Percentiles rank a stretch among this genome's conserved stretches.
Evolutionary conservation across 2,888 invertebrate species (phyloP).

Genomic region (Melitaea athalia): DNA sequence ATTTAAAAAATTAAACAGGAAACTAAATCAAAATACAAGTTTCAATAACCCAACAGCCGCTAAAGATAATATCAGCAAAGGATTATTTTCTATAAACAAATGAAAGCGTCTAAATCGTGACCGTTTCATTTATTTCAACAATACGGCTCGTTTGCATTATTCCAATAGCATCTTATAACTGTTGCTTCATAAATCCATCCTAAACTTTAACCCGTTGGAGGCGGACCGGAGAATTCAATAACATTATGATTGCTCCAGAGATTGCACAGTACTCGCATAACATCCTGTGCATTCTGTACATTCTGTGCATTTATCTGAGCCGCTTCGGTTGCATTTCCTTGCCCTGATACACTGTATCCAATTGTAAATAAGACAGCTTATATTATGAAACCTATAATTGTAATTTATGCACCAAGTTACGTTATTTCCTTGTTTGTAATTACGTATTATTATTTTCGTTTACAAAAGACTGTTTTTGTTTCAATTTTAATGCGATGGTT

Average conservation of each 20-base stretch:
- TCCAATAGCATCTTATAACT: conserved; percentile 34
- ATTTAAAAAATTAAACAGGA: background rate
- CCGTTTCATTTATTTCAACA: conserved; percentile 34
- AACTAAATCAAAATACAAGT: background rate
- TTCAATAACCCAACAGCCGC: background rate
- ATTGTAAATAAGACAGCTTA: conserved; percentile 37
- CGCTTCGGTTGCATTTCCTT: conserved; percentile 37
- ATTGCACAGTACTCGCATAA: conserved; percentile 30
- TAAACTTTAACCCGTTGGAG: conserved; percentile 43
- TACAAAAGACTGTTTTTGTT: conserved; percentile 4
- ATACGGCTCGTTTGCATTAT: conserved; percentile 36
- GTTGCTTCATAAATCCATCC: conserved; percentile 41
- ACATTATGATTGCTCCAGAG: conserved; percentile 38
- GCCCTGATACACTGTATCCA: conserved; percentile 36
- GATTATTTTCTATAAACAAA: conserved; percentile 31
- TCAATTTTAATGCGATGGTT: too few species aligned
- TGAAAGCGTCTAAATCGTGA: conserved; percentile 31
- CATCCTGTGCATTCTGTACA: conserved; percentile 12
- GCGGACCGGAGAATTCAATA: conserved; percentile 41
- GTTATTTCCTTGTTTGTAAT: conserved; percentile 31
- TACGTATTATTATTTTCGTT: conserved; percentile 14
- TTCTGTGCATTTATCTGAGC: conserved; percentile 35
- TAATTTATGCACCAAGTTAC: conserved; percentile 40
- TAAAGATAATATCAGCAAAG: background rate
- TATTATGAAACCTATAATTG: conserved; percentile 41